These are phyloP conservation scores for Telenomus remus DNA, from an alignment of 1,140 invertebrate genomes.

Conservation along the genomic window DNA sequence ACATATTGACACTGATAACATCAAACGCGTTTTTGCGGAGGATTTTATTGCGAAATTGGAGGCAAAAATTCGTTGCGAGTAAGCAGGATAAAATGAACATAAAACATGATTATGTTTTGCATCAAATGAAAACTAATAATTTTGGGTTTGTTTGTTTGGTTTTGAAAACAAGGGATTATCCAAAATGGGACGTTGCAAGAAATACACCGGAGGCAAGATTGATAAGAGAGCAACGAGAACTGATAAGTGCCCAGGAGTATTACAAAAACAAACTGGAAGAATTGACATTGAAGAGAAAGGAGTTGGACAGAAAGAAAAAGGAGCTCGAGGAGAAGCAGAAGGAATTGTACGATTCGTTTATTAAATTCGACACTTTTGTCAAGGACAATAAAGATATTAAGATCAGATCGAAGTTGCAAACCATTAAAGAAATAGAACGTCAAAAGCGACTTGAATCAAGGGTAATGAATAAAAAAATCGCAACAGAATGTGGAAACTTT, in stretches of 20 bases:
- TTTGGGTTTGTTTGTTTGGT: too few species aligned
- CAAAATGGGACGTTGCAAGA: slow-evolving; percentile 25
- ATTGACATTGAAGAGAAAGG: slow-evolving; percentile 10
- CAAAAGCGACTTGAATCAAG: slow-evolving; percentile 12
- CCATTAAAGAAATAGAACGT: slow-evolving; percentile 7
- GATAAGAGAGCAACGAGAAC: slow-evolving; percentile 23
- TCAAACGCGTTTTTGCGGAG: slow-evolving; percentile 62
- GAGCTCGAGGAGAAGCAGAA: slow-evolving; percentile 27
- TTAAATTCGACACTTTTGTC: slow-evolving; percentile 34
- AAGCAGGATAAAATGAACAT: too few species aligned
- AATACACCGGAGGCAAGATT: slow-evolving; percentile 20
- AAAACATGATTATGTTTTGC: too few species aligned
- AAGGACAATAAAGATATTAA: slow-evolving; percentile 30
- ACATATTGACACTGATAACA: slow-evolving; percentile 13
- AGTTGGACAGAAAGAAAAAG: slow-evolving; percentile 13
- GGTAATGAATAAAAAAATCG: not conserved
- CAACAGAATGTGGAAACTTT: too few species aligned
- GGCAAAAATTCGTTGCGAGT: slow-evolving; percentile 56
- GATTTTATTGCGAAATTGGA: slow-evolving; percentile 62
- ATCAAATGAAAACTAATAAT: too few species aligned
- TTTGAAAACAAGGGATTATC: slow-evolving; percentile 13
- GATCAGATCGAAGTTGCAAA: slow-evolving; percentile 16
- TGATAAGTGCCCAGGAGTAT: slow-evolving; percentile 13
- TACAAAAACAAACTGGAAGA: slow-evolving; percentile 22
- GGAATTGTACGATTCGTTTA: slow-evolving; percentile 27